These are phyloP conservation scores for Yponomeuta evonymella DNA, from an alignment of 2,888 invertebrate genomes.

Conservation along the genomic window DNA sequence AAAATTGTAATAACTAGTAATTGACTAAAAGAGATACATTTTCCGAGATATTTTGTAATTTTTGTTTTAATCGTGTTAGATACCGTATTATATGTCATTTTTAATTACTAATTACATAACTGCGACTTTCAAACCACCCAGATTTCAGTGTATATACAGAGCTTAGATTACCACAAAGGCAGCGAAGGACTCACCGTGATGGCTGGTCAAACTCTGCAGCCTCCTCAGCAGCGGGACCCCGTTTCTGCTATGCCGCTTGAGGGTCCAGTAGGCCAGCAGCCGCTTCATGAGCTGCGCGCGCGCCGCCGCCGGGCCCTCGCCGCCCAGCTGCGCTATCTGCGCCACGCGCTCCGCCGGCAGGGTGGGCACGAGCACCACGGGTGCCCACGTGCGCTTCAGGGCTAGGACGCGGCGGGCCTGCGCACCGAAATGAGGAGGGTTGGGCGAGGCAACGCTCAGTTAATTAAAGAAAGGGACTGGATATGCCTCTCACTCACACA, in stretches of 20 bases:
- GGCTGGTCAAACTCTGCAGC: constrained; percentile 79
- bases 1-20: too few relatives aligned
- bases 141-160: too few relatives aligned
- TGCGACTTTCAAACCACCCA: too few relatives aligned
- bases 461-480: too few relatives aligned
- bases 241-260: constrained; percentile 95
- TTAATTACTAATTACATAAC: too few relatives aligned
- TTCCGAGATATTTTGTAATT: too few relatives aligned
- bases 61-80: too few relatives aligned
- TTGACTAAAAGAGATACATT: too few relatives aligned
- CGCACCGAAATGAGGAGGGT: too few relatives aligned
- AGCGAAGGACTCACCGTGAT: constrained; percentile 36
- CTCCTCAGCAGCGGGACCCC: constrained; percentile 95
- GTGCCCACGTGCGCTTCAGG: constrained; percentile 92
- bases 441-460: too few relatives aligned
- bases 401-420: constrained; percentile 82
- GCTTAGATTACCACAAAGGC: background rate
- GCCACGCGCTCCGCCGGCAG: constrained; percentile 92
- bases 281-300: constrained; percentile 91
- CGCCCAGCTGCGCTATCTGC: constrained; percentile 88
- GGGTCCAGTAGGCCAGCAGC: constrained; percentile 96
- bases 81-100: too few relatives aligned
- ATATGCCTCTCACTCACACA: too few relatives aligned
- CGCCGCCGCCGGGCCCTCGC: constrained; percentile 73
- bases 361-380: constrained; percentile 95